Evolutionary conservation across 2,888 invertebrate genomes (phyloP), one percentile per base, ranked within the genome.

Genomic region (Lasioglossum oenotherae): DNA sequence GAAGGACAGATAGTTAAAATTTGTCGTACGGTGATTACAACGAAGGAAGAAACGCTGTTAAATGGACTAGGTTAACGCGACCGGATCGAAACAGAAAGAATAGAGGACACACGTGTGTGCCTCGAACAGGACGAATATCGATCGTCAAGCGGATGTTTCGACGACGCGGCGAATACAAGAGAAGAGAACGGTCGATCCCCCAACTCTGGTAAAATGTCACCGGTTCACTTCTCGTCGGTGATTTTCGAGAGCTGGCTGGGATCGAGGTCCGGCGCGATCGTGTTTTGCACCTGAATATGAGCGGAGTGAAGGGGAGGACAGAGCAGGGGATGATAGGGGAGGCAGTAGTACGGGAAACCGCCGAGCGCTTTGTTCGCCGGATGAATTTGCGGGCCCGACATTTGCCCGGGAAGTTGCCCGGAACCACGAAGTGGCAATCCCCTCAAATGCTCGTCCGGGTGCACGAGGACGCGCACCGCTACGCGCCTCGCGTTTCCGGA

Each of bases 401-500:
- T 92, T 91, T 94, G 94, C 64, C 93, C 94, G 76, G 94, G 92
- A 88, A 94, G 91, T 89, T 94, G 94, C 35, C 92, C 89, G 69
- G 94, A 89, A 80, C 92, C 91, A 67, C 94, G 93, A 84, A 94
- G 89, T 79, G 94, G 94, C 80, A 94, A 89, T 87, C 94, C 94
- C 90, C 94, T 89, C 86, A 94, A 91, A 90, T 94, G 94, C 81
- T 95, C 94, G 81, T 95, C 95, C 53, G 95, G 95, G 89, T 95
- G 95, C 1, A 99, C 98, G 79, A 99, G 95, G 0, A 99, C 98
- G 95, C 99, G 98, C 0, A 99, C 98, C 0, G 99, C 98, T 0
- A 99, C 99, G 94, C 98, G 97, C 90, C 98, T 97, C 5, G 96
- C 96, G 0, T 96, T 96, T 0, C 96, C 96, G 14, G 96, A 96